Percentiles rank a stretch among this genome's conserved stretches.
Evolutionary conservation across 2,113 vertebrate species (phyloP).

Genomic region (Heptranchias perlo): DNA sequence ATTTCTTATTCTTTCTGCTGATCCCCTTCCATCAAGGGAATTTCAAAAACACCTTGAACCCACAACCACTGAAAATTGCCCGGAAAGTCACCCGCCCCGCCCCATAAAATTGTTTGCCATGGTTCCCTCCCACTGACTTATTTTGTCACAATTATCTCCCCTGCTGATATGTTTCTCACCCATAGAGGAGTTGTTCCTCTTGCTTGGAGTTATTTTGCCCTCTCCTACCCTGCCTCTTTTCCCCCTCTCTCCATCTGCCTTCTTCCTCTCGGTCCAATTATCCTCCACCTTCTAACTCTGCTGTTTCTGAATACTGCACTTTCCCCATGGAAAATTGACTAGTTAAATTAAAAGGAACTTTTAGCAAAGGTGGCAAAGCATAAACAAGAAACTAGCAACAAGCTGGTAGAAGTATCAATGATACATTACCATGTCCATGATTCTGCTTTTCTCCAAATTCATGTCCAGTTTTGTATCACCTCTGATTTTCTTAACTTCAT

Average conservation of each 20-base stretch:
- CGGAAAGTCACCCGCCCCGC: background rate
- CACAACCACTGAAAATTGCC: background rate
- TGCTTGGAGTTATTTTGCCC: background rate
- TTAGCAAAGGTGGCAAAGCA: background rate
- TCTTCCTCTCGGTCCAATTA: background rate
- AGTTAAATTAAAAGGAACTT: background rate
- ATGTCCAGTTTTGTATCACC: conserved; percentile 87
- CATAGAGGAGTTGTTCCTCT: background rate
- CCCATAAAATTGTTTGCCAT: background rate
- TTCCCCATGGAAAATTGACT: background rate
- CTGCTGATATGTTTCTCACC: background rate
- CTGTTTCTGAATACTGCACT: background rate
- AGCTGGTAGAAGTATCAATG: background rate
- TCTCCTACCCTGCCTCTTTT: background rate
- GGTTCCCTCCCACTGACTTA: background rate
- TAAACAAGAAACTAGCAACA: background rate
- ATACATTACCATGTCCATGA: conserved; percentile 75
- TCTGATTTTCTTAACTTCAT: conserved; percentile 75
- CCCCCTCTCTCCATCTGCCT: background rate
- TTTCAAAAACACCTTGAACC: background rate
- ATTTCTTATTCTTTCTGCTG: background rate
- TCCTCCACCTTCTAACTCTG: background rate
- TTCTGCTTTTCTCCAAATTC: conserved; percentile 85
- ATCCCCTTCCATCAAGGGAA: background rate
- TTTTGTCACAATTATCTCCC: background rate